These are phyloP conservation scores for Biston stratarius DNA, from an alignment of 2,888 invertebrate genomes.

Conservation along the genomic window DNA sequence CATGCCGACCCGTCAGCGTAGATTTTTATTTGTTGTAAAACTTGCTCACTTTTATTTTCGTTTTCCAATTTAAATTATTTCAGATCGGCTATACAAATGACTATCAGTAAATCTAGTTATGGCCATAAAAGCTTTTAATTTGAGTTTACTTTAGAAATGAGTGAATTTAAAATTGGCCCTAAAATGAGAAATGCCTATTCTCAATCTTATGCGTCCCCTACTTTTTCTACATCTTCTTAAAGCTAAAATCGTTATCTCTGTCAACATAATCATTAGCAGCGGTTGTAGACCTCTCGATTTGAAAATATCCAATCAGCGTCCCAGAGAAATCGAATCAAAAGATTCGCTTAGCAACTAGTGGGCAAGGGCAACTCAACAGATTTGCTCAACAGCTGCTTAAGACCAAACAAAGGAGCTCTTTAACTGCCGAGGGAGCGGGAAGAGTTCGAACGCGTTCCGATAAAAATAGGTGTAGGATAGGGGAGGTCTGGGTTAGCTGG, in stretches of 20 bases:
- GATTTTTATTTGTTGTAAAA: conserved; percentile 39
- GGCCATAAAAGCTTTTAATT: too few relatives aligned
- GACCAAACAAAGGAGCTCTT: conserved; percentile 63
- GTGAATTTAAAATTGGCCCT: neutral
- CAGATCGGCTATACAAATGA: conserved; percentile 38
- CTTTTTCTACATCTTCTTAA: neutral
- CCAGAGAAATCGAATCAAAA: conserved; percentile 66
- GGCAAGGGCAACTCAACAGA: conserved; percentile 76
- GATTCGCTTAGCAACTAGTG: conserved; percentile 80
- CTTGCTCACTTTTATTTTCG: conserved; percentile 46
- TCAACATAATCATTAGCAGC: conserved; percentile 8
- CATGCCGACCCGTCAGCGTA: conserved; percentile 28
- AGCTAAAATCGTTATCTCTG: conserved; percentile 1
- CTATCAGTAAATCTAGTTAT: conserved; percentile 31
- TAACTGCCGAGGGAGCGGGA: conserved; percentile 52
- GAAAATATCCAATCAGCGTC: conserved; percentile 46
- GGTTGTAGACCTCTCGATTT: conserved; percentile 4
- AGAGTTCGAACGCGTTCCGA: conserved; percentile 51
- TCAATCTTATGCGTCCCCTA: neutral
- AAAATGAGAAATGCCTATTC: neutral
- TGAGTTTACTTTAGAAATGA: neutral
- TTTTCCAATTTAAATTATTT: conserved; percentile 35
- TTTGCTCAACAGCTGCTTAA: conserved; percentile 77
- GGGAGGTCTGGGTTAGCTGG: conserved; percentile 70
- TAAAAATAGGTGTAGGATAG: conserved; percentile 58